A percentile compares a stretch with the other conserved stretches of the same genome.
These are phyloP conservation scores for Eurytoma californica DNA, from an alignment of 2,888 invertebrate genomes.

Conservation along the genomic window DNA sequence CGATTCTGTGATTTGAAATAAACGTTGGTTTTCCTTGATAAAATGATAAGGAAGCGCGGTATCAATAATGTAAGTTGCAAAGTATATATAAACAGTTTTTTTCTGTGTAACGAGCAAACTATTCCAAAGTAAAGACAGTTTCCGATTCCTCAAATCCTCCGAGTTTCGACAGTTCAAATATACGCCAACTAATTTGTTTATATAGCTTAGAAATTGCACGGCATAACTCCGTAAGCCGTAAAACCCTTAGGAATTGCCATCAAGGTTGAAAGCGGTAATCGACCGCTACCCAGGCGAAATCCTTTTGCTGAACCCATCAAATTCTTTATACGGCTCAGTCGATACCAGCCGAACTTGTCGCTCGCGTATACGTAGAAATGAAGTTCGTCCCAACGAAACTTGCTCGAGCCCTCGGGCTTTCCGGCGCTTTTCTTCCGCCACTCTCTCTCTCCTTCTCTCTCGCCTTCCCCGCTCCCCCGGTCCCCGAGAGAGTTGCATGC, in stretches of 20 bases:
- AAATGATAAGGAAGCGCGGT: too few species aligned
- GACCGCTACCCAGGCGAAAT: not conserved
- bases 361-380: slow-evolving; percentile 9
- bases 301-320: slow-evolving; percentile 24
- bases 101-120: too few species aligned
- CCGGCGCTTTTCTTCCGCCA: not conserved
- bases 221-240: not conserved
- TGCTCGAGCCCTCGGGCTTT: slow-evolving; percentile 12
- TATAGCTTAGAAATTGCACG: too few species aligned
- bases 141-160: too few species aligned
- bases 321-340: slow-evolving; percentile 38
- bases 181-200: too few species aligned
- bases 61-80: too few species aligned
- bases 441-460: not conserved
- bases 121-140: too few species aligned
- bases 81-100: too few species aligned
- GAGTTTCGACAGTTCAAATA: too few species aligned
- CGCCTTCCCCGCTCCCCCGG: not conserved
- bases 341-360: not conserved
- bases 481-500: not conserved
- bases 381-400: slow-evolving; percentile 29
- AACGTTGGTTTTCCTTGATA: too few species aligned
- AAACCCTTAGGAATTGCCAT: slow-evolving; percentile 18
- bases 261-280: slow-evolving; percentile 16
- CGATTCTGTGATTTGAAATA: too few species aligned